Base-by-base conservation (phyloP, 1,140 invertebrate species). In the Drosophila albomicans region DNA sequence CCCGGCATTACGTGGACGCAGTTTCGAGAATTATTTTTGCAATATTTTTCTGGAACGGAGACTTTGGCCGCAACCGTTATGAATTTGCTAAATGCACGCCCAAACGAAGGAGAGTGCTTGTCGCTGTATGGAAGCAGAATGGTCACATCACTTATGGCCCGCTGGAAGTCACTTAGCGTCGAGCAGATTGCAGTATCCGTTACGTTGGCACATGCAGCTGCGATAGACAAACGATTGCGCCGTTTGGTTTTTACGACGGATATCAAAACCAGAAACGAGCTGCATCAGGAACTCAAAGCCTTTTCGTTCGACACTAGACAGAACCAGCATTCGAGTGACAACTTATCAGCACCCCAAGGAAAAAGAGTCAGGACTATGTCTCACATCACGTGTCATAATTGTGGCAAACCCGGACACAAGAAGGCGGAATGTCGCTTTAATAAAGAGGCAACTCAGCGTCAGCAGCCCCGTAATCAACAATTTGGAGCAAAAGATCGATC, bases 271-370 rank as follows among this genome's bases (percentile, higher is more conserved):
- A 4, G 30, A 16, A 69, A 49, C 46, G 46, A 69, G 20, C 13
- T 43, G 35, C 46, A 69, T 13, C 32, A 69, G 5, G 32, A 62
- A 62, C 57, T 69, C 8, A 62, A 69, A 51, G 45, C 46, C 10
- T 51, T 43, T 62, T 69, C 32, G 32, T 51, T 69, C 38, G n/a
- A n/a, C n/a, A n/a, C n/a, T n/a, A n/a, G 32, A 58, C 56, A 15
- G 15, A 46, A 11, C 45, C 13, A 46, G 45, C 4, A 46, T 46
- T 15, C 45, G n/a, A 7, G 13, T 15, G 45, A 46, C n/a, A 46
- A 46, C 13, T 15, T 11, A 46, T 16, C 45, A 46, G 45, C 45
- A 6, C 15, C n/a, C 5, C 45, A 13, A 15, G n/a, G n/a, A 46
- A 46, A 46, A 16, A 13, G 45, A 46, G 45, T 16, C 5, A 16